Conservation (phyloP, 2,113 vertebrate genomes). For the Syngnathoides biaculeatus region DNA sequence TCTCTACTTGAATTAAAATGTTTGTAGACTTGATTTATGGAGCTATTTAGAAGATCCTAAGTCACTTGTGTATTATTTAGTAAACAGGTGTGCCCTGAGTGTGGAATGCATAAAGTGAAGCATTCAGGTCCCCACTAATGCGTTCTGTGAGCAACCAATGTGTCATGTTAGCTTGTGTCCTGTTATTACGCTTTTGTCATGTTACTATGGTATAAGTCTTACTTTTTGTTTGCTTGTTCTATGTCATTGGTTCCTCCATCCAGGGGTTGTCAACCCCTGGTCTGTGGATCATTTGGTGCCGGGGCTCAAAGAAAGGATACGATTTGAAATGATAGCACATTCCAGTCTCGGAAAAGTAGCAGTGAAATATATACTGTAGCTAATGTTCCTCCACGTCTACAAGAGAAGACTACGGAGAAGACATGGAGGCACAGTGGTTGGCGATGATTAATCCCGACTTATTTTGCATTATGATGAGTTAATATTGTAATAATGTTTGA, state of each 20-base stretch:
- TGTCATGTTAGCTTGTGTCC: background rate
- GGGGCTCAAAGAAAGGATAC: too few relatives aligned
- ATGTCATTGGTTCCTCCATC: background rate
- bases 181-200: slow-evolving; percentile 1
- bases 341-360: too few relatives aligned
- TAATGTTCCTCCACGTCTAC: too few relatives aligned
- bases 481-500: background rate
- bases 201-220: background rate
- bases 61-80: slow-evolving; percentile 15
- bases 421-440: background rate
- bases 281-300: too few relatives aligned
- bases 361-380: too few relatives aligned
- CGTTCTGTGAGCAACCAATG: background rate
- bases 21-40: slow-evolving; percentile 22
- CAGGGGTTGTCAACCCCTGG: background rate
- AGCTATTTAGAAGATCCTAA: slow-evolving; percentile 8
- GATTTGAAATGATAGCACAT: too few relatives aligned
- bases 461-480: background rate
- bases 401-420: background rate
- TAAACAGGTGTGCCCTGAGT: slow-evolving; percentile 7
- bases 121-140: background rate
- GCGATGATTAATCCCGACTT: background rate
- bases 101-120: slow-evolving; percentile 1
- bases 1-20: slow-evolving; percentile 10
- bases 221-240: background rate